Evolutionary conservation across 2,113 vertebrate genomes (phyloP).

Genomic region (Festucalex cinctus): DNA sequence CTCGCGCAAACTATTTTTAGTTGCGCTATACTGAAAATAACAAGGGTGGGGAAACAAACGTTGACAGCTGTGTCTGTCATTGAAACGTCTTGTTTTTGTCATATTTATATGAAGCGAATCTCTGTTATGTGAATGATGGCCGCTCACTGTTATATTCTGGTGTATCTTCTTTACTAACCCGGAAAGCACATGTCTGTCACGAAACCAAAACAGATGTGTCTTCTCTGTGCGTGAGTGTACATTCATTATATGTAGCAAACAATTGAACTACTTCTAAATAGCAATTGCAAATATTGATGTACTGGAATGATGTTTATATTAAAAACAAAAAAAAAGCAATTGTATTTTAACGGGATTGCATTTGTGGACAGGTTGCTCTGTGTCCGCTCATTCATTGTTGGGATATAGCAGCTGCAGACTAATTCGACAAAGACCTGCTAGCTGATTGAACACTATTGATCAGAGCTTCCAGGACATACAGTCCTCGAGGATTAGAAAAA

Average conservation of each 20-base stretch:
- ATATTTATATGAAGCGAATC: constrained; percentile 30
- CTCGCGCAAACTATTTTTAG: constrained; percentile 60
- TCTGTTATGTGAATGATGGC: constrained; percentile 61
- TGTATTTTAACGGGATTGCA: constrained; percentile 47
- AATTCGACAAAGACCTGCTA: constrained; percentile 26
- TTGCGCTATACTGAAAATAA: constrained; percentile 43
- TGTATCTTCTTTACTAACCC: constrained; percentile 48
- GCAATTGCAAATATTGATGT: constrained; percentile 28
- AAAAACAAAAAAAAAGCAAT: constrained; percentile 16
- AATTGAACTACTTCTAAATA: constrained; percentile 32
- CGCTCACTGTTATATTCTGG: constrained; percentile 67
- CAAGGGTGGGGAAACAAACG: constrained; percentile 31
- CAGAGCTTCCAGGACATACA: constrained; percentile 46
- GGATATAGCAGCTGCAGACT: constrained; percentile 29
- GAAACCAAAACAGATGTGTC: constrained; percentile 27
- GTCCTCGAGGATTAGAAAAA: constrained; percentile 27
- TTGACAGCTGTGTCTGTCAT: constrained; percentile 9
- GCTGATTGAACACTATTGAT: constrained; percentile 71
- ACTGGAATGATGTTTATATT: constrained; percentile 34
- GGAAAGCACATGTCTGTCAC: constrained; percentile 58
- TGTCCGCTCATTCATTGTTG: constrained; percentile 46
- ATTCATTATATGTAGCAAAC: constrained; percentile 39
- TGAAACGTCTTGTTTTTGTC: constrained; percentile 38
- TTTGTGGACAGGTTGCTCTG: constrained; percentile 38
- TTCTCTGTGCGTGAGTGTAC: constrained; percentile 28